Evolutionary conservation across 2,888 invertebrate genomes (phyloP).

Genomic region (Eupithecia abbreviata): DNA sequence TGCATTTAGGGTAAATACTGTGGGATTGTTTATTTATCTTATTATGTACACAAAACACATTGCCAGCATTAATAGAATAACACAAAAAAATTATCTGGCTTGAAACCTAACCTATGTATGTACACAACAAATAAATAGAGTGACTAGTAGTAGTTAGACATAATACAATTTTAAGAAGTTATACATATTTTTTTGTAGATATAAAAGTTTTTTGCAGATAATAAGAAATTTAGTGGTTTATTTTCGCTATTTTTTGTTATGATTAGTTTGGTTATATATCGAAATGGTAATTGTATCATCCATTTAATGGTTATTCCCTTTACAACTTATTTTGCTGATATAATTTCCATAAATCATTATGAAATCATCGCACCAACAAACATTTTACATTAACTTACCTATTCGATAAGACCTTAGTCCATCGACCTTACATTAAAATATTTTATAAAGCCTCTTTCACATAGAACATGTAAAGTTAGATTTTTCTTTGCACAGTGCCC

Average conservation of each 20-base stretch:
- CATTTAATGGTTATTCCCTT: neutral
- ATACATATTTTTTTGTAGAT: no score
- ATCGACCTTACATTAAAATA: neutral
- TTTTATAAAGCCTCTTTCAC: slow-evolving; percentile 1
- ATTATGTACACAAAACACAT: no score
- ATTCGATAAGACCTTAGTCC: neutral
- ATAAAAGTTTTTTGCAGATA: neutral
- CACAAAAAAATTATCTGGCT: no score
- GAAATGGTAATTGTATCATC: neutral
- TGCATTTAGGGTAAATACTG: neutral
- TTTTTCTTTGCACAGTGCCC: no score
- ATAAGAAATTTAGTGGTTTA: neutral
- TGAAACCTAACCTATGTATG: no score
- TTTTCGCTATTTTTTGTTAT: neutral
- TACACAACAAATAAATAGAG: no score
- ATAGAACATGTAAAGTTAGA: neutral
- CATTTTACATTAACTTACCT: neutral
- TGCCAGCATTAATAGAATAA: no score
- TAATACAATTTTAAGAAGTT: no score
- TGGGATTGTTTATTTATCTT: neutral
- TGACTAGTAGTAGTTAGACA: no score
- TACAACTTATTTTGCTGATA: neutral
- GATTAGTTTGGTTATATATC: neutral
- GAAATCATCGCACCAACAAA: neutral
- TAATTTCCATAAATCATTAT: neutral